Evolutionary conservation across 2,113 vertebrate species (phyloP), one percentile per base, ranked within the genome.

Genomic region (Esox niger): DNA sequence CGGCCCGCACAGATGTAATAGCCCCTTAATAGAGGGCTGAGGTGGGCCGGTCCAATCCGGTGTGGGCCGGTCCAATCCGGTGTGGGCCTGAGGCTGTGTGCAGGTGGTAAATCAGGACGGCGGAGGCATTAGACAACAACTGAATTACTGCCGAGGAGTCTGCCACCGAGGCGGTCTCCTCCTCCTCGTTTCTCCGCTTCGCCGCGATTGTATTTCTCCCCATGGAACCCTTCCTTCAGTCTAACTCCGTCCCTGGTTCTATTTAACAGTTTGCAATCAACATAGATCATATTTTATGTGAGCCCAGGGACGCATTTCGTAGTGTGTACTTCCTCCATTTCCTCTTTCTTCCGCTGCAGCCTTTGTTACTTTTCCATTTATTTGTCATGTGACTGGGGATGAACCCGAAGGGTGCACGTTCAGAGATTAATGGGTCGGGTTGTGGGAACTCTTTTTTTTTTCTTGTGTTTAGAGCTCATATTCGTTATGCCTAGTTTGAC

Each of bases 101-200:
- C 30, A 43, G 58, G 68, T 62, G 57, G 71, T 74, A 74, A 74
- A 74, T 74, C 76, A 78, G 38, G 67, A 60, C 29, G 33, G 25
- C 69, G 64, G n/a, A 52, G 2, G 0, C 47, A 52, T 21, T 62
- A 74, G 67, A 66, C 58, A 26, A 46, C 47, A 60, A 64, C 23
- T 66, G 57, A 61, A 35, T 55, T 47, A 43, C 55, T 73, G 56
- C 46, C 55, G 10, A 54, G 59, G n/a, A n/a, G n/a, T n/a, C n/a
- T 23, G 43, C 70, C 71, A 67, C 64, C 20, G 32, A 70, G 71
- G 71, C 67, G 49, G 62, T 68, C 70, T 66, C 59, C 31, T 27
- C 46, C 47, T 52, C 47, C 47, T 38, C 57, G n/a, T 49, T 63
- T 26, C 20, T 1, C 31, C 31, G 30, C 56, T 58, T 46, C 46